Conservation (phyloP, 2,797 vertebrate species). For the Cryptoprocta ferox region DNA sequence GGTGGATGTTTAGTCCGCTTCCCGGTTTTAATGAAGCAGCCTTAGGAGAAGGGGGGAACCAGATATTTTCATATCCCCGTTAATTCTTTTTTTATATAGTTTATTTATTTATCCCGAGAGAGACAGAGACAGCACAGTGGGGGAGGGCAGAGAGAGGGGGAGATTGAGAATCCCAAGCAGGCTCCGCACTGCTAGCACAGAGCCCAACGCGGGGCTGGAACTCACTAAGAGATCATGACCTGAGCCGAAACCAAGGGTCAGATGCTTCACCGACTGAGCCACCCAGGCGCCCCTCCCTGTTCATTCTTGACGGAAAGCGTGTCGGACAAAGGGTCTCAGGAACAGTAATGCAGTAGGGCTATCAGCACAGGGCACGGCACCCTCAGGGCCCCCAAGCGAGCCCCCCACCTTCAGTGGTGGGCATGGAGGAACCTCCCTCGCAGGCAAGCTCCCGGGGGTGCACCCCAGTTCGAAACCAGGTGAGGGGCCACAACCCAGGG, state of each 20-base stretch:
- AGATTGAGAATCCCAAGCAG: too few species aligned
- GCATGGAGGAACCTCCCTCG: accelerated
- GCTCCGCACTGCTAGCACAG: too few species aligned
- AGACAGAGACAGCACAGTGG: too few species aligned
- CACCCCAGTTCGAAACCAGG: accelerated
- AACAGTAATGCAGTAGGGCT: neutral
- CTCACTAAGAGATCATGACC: too few species aligned
- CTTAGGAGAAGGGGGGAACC: neutral
- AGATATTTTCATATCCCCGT: neutral
- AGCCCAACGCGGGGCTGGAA: too few species aligned
- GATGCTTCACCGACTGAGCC: too few species aligned
- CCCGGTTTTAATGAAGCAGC: neutral
- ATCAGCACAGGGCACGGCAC: neutral
- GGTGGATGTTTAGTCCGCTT: neutral
- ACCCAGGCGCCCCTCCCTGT: neutral
- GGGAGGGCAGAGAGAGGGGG: too few species aligned
- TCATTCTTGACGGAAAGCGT: neutral
- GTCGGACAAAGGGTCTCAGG: neutral
- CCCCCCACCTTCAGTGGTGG: accelerated
- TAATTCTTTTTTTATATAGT: neutral
- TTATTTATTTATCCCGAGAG: too few species aligned
- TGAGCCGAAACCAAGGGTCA: too few species aligned
- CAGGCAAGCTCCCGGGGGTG: neutral
- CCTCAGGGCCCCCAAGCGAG: too few species aligned
- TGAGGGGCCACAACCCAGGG: neutral